Evolutionary conservation across 2,113 vertebrate species (phyloP).

Genomic region (Calidris pygmaea): DNA sequence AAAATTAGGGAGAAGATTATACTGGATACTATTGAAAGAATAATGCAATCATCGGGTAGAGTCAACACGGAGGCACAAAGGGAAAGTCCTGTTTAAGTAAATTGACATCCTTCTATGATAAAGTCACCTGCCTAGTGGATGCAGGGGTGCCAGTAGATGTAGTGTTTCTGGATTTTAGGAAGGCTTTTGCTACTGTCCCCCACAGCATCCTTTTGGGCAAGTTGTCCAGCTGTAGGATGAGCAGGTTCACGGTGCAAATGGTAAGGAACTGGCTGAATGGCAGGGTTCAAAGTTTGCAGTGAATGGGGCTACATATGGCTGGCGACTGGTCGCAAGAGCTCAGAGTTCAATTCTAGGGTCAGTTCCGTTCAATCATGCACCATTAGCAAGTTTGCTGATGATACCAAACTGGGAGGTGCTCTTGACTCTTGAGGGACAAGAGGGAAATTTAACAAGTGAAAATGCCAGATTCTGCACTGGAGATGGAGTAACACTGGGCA

Average conservation of each 20-base stretch:
- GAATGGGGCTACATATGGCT: neutral
- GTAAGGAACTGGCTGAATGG: neutral
- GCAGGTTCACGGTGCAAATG: neutral
- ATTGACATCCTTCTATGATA: neutral
- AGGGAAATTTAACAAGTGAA: neutral
- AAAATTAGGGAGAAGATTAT: neutral
- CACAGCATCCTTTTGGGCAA: neutral
- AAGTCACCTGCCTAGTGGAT: neutral
- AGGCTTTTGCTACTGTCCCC: neutral
- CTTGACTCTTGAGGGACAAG: neutral
- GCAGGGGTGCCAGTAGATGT: neutral
- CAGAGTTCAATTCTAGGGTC: neutral
- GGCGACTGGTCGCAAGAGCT: neutral
- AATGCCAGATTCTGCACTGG: neutral
- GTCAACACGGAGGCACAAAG: neutral
- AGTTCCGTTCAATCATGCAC: neutral
- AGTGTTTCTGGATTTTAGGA: neutral
- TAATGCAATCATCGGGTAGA: neutral
- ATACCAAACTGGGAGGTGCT: neutral
- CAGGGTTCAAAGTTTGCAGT: neutral
- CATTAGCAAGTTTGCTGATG: neutral
- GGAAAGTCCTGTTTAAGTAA: neutral
- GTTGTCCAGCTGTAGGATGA: neutral
- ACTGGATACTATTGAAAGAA: neutral
- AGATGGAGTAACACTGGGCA: neutral